phyloP scores from a whole-genome alignment of 2,797 vertebrate genomes.

The Clarias fuscus region DNA sequence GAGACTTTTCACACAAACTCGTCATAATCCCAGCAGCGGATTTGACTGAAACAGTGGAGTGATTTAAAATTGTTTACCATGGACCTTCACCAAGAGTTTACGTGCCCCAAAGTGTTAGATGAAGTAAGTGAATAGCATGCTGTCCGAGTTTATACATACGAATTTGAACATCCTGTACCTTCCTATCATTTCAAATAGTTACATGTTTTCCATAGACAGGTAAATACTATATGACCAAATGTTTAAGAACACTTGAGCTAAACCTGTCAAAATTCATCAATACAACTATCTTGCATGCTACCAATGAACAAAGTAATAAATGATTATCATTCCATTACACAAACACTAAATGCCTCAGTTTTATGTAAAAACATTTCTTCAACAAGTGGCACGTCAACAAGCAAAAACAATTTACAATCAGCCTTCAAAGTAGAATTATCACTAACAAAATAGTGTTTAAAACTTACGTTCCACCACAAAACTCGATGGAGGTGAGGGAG shows the following conservation, averaged over 20 bases:
- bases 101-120: background rate
- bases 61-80: no score
- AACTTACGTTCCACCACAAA: conserved; percentile 93
- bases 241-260: background rate
- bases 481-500: conserved; percentile 89
- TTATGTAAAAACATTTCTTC: background rate
- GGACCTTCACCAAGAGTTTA: background rate
- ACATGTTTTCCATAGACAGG: background rate
- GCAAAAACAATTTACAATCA: background rate
- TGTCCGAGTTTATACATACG: background rate
- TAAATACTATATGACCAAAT: background rate
- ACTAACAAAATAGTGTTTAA: background rate
- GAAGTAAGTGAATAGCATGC: background rate
- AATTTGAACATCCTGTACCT: background rate
- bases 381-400: background rate
- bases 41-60: background rate
- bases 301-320: background rate
- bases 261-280: background rate
- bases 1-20: background rate
- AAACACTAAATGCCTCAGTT: background rate
- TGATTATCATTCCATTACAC: background rate
- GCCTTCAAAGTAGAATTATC: background rate
- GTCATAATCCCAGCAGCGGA: background rate
- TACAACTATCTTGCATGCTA: background rate
- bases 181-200: background rate